A percentile compares a stretch with the other conserved stretches of the same genome.
Conservation (phyloP, 1,140 invertebrate species). For the Drosophila hydei region DNA sequence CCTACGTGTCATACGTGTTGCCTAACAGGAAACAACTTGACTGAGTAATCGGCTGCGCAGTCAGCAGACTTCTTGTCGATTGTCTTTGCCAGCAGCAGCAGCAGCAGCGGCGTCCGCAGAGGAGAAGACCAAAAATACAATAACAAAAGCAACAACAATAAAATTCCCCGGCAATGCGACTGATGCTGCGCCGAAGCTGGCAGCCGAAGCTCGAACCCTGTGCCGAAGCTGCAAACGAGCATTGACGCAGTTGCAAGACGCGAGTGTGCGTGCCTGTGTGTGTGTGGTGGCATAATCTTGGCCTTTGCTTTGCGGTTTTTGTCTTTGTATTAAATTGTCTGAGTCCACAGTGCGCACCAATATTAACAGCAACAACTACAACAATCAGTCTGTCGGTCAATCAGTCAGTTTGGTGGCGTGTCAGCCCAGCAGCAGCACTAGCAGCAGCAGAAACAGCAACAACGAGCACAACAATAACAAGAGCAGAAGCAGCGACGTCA, state of each 20-base stretch:
- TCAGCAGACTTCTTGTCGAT: slow-evolving; percentile 56
- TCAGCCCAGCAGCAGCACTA: slow-evolving; percentile 43
- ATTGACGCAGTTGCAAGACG: slow-evolving; percentile 49
- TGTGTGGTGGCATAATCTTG: slow-evolving; percentile 73
- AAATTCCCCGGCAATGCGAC: slow-evolving; percentile 25
- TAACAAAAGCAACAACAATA: slow-evolving; percentile 9
- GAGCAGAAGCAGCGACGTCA: slow-evolving; percentile 20
- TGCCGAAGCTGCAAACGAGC: slow-evolving; percentile 24
- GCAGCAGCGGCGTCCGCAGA: slow-evolving; percentile 2
- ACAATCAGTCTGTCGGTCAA: slow-evolving; percentile 64
- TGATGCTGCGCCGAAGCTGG: slow-evolving; percentile 40
- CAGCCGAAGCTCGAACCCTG: slow-evolving; percentile 19
- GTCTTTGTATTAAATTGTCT: slow-evolving; percentile 67
- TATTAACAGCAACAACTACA: slow-evolving; percentile 25
- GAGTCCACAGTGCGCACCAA: slow-evolving; percentile 41
- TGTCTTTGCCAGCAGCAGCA: slow-evolving; percentile 4
- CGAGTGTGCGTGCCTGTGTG: slow-evolving; percentile 18
- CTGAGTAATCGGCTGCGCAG: slow-evolving; percentile 42
- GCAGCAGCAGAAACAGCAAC: slow-evolving; percentile 25
- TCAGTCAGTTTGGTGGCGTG: slow-evolving; percentile 54
- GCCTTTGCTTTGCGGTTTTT: slow-evolving; percentile 64
- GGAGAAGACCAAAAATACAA: slow-evolving; percentile 2
- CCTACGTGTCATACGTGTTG: not conserved
- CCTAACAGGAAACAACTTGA: slow-evolving; percentile 20
- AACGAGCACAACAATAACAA: slow-evolving; percentile 26